Evolutionary conservation across 2,888 invertebrate species (phyloP).

Genomic region (Crepidodera aurea): DNA sequence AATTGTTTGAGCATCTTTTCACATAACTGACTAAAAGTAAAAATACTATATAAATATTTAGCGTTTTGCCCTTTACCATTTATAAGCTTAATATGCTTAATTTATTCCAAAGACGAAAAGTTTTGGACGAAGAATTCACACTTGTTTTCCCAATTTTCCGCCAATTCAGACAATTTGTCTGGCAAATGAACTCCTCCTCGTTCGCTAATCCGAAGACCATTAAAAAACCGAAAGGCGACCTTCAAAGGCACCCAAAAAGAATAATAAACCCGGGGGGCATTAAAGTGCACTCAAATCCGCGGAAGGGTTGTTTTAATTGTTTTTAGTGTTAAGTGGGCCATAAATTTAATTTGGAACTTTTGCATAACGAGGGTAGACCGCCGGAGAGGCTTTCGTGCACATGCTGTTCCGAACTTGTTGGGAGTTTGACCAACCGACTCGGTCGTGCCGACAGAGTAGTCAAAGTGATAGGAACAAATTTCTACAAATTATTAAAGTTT

Average conservation of each 20-base stretch:
- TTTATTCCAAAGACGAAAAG: too few relatives aligned
- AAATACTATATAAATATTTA: too few relatives aligned
- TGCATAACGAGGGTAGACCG: conserved; percentile 47
- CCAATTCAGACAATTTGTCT: not conserved
- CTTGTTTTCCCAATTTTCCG: too few relatives aligned
- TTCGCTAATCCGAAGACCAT: not conserved
- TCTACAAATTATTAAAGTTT: not conserved
- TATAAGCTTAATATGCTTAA: too few relatives aligned
- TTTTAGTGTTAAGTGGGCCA: conserved; percentile 49
- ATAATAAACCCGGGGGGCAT: conserved; percentile 37
- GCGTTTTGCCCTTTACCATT: too few relatives aligned
- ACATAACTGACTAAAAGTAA: too few relatives aligned
- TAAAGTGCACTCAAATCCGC: conserved; percentile 40
- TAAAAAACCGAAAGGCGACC: conserved; percentile 23
- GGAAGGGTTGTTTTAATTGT: conserved; percentile 49
- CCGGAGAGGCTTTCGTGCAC: conserved; percentile 38
- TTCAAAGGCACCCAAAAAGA: conserved; percentile 30
- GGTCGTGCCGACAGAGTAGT: not conserved
- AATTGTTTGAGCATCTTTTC: too few relatives aligned
- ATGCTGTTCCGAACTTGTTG: conserved; percentile 45
- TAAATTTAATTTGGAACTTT: conserved; percentile 52
- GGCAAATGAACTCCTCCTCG: not conserved
- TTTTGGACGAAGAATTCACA: too few relatives aligned
- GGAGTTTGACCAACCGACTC: conserved; percentile 21
- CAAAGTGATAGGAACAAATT: not conserved